Evolutionary conservation across 2,888 invertebrate genomes (phyloP), one percentile per base, ranked within the genome.

Genomic region (Eupsilia transversa): DNA sequence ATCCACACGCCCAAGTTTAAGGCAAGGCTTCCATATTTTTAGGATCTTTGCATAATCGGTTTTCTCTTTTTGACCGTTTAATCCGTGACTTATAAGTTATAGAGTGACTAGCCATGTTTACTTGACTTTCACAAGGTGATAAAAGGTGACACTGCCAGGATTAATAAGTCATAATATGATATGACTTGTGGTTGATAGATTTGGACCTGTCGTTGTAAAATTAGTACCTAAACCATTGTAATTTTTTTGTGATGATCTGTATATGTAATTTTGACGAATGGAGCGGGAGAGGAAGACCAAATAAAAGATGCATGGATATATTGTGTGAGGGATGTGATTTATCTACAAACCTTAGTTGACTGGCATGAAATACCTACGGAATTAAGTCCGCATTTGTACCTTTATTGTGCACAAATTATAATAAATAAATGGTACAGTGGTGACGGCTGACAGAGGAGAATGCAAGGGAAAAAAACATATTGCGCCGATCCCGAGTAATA

Each of bases 101-200:
- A 52, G 56, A 57, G 68, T 66, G 30, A 56, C 56, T 57, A 41
- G 14, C 27, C 38, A 14, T 71, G 23, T 63, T 67, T 64, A 14
- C 7, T 59, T 67, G 4, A 80, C 64, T 72, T 80, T 73, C 65
- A 65, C 64, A 65, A 69, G 46, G 38, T 68, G 46, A 60, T 63
- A 64, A 38, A 84, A 67, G 49, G 30, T 67, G 54, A 84, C 61
- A 49, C 35, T 10, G 35, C 30, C 30, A 66, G 61, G 30, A 77
- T 63, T 46, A 38, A 38, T 67, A 49, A 64, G 27, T 77, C 54
- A 46, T 43, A 46, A 46, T 43, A 46, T 23, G 46, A 46, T 46
- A 49, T 57, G 54, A n/a, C 2, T 65, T 35, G n/a, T 20, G 6
- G 57, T 17, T 30, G 10, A 59, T 65, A 33, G 30, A 33, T 33